Evolutionary conservation across 2,797 vertebrate genomes (phyloP).

Genomic region (Stomatorhinus walkeri): DNA sequence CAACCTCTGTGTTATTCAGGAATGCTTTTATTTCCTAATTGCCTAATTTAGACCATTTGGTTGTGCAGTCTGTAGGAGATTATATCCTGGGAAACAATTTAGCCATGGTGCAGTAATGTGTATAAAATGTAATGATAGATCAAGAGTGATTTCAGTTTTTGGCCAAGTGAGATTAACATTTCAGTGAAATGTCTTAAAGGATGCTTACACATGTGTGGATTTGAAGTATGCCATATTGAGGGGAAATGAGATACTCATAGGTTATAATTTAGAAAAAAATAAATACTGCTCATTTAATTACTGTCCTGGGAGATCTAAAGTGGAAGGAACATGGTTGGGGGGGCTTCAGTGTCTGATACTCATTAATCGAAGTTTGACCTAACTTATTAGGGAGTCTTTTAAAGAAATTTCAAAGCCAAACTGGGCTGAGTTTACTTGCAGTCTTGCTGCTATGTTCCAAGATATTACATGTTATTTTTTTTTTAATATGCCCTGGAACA

Average conservation of each 20-base stretch:
- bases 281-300: not conserved
- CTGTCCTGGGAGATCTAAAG: not conserved
- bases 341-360: not conserved
- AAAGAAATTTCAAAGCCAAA: not conserved
- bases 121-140: not conserved
- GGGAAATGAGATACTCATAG: not conserved
- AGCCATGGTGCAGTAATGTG: not conserved
- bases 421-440: not conserved
- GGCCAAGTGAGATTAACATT: not conserved
- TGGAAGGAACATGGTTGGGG: not conserved
- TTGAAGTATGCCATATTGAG: not conserved
- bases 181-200: not conserved
- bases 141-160: not conserved
- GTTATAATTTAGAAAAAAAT: not conserved
- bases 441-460: not conserved
- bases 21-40: slow-evolving; percentile 25
- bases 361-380: not conserved
- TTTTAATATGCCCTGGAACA: not conserved
- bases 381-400: not conserved
- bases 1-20: slow-evolving; percentile 6
- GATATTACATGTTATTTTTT: not conserved
- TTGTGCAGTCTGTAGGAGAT: slow-evolving; percentile 25
- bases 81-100: slow-evolving; percentile 32
- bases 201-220: not conserved
- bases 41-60: slow-evolving; percentile 15